Base-by-base conservation (phyloP, 2,797 vertebrate genomes). In the Lemur catta region DNA sequence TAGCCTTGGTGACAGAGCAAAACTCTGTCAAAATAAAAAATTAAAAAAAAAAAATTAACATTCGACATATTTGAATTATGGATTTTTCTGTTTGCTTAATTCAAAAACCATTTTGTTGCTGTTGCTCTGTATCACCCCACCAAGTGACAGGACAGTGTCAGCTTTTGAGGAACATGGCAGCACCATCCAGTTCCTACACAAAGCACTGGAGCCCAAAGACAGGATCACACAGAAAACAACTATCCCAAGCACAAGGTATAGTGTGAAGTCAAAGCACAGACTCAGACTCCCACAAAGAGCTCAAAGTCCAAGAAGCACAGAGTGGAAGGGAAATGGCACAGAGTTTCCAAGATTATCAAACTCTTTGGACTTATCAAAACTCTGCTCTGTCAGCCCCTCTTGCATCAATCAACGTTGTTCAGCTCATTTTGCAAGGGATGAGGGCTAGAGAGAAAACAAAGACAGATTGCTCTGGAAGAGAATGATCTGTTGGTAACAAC, bases 1-100 rank as follows among this genome's bases (percentile, higher is more conserved):
- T 24, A 55, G 55, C 22, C 55, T 24, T 2, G 20, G 55, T 22
- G 8, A 55, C 55, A 55, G 22, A 55, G 55, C 22, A 55, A 24
- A 55, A 55, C 8, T 55, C 55, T 24, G 22, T 55, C 55, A 26
- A 57, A 57, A 57, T 43, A 38, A 38, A 55, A 55, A 22, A 22
- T 7, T 7, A 55, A 55, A 22, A 26, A 57, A 52, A 6, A 18
- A 52, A 11, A 57, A 35, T 20, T 33, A 89, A 84, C 33, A 28
- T 63, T 89, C 48, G n/a, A 67, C 48, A 41, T 71, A 55, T 61
- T 46, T 81, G 57, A 93, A 59, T 69, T 57, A 92, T 0, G 22
- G 48, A 79, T 28, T 93, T 57, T 95, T 96, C 75, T n/a, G 8
- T 28, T 55, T 75, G 61, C 15, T 89, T 90, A 79, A 79, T 57